A percentile compares a stretch with the other conserved stretches of the same genome.
phyloP scores from a whole-genome alignment of 2,797 vertebrate species.

The Rhynchotus rufescens region DNA sequence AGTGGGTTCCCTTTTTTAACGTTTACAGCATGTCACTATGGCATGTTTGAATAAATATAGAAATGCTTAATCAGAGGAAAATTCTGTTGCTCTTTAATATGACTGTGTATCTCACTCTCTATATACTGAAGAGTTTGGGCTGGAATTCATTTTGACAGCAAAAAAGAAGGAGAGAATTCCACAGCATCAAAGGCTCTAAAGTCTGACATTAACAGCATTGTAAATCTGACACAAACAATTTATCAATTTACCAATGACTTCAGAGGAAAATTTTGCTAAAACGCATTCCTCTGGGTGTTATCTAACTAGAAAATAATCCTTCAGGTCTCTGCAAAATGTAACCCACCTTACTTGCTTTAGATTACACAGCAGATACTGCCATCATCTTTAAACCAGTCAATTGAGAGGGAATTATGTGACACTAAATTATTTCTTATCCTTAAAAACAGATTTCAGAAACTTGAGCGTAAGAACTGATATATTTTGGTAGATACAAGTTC shows the following conservation, averaged over 20 bases:
- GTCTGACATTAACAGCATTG: constrained; percentile 45
- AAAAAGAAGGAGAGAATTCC: constrained; percentile 37
- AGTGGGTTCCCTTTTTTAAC: constrained; percentile 21
- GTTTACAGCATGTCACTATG: background rate
- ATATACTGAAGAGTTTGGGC: background rate
- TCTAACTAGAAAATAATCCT: constrained; percentile 53
- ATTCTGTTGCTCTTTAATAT: constrained; percentile 44
- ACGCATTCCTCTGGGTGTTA: constrained; percentile 28
- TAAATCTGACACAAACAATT: constrained; percentile 64
- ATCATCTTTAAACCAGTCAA: constrained; percentile 16
- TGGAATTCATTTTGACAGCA: constrained; percentile 31
- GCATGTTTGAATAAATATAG: constrained; percentile 38
- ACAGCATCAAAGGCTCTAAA: constrained; percentile 51
- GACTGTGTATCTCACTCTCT: background rate
- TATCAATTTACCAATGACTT: constrained; percentile 60
- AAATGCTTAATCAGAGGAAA: constrained; percentile 61
- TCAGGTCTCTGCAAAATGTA: constrained; percentile 36
- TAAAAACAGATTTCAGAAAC: background rate
- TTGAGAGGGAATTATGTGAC: background rate
- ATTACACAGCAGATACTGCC: constrained; percentile 38
- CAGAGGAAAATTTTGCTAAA: constrained; percentile 57
- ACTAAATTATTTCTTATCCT: constrained; percentile 27
- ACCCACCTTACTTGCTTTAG: background rate
- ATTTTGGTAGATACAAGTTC: background rate
- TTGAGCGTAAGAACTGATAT: background rate